Base-by-base conservation (phyloP, 2,113 vertebrate species). In the Rhinogobius similis region DNA sequence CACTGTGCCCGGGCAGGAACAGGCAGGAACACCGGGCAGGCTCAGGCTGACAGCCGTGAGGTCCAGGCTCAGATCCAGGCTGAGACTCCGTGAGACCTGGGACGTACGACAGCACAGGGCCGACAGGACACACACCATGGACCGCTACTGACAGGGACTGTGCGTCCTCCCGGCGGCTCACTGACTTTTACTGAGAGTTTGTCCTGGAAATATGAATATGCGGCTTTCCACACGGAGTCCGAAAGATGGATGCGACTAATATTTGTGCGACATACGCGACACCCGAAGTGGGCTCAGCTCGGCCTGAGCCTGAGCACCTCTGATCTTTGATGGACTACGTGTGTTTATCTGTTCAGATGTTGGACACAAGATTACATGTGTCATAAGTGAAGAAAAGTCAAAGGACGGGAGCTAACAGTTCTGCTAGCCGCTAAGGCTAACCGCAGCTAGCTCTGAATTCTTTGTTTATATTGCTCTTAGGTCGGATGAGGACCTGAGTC, bases 241-340 rank as follows among this genome's bases (percentile, higher is more conserved):
- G n/a, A 55, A 76, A 69, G 76, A 83, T 87, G 78, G 77, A 87
- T 75, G 85, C 77, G 41, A 77, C 77, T 77, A 4, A 59, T 52
- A 32, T 75, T 84, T 84, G 77, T 91, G 88, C 90, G 90, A 88
- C 90, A 86, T 21, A 73, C 78, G 72, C 70, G 82, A 65, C 71
- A 85, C 79, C 76, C 74, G 70, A 41, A 76, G 46, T 66, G 77
- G 39, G 67, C 64, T 12, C 55, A 36, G 0, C 21, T 70, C 65
- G 43, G 48, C 50, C n/a, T 65, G 55, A 66, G 65, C 7, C 46
- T 9, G 46, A 78, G 55, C 59, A 41, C 38, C 27, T 53, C 44
- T 18, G 16, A 20, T 16, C 12, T 2, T 1, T 16, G 4, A 11
- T 39, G 13, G 0, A 38, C 24, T 55, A 18, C 6, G 24, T 58